Conservation (phyloP, 2,797 vertebrate genomes). For the Mycteria americana region DNA sequence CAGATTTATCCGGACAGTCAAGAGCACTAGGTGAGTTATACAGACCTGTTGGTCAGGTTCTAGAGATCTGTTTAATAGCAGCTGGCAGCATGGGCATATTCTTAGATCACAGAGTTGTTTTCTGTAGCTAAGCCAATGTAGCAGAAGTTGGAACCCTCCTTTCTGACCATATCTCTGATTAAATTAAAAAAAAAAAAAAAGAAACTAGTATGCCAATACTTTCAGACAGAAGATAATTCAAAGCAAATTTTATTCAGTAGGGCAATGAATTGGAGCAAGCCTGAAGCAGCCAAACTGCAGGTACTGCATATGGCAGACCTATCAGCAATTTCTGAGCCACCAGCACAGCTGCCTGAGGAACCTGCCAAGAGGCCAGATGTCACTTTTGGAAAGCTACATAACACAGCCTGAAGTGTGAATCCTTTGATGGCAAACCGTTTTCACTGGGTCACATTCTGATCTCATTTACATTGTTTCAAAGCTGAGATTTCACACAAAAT, state of each 20-base stretch:
- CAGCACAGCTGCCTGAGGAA: constrained; percentile 47
- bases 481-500: background rate
- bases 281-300: constrained; percentile 38
- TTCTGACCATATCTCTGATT: background rate
- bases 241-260: constrained; percentile 54
- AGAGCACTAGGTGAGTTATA: background rate
- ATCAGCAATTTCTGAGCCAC: constrained; percentile 22
- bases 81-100: background rate
- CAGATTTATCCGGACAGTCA: background rate
- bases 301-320: constrained; percentile 39
- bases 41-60: background rate
- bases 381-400: constrained; percentile 61
- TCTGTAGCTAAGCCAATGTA: background rate
- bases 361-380: constrained; percentile 66
- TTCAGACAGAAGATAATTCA: constrained; percentile 47
- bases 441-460: constrained; percentile 42
- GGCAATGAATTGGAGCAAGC: constrained; percentile 19
- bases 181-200: background rate
- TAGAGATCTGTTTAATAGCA: background rate
- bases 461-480: constrained; percentile 44
- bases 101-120: background rate
- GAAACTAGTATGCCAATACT: background rate
- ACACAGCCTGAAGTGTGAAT: constrained; percentile 31
- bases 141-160: background rate
- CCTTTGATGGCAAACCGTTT: constrained; percentile 56